These are phyloP conservation scores for Matsumurasca onukii DNA, from an alignment of 1,140 invertebrate species.

Conservation along the genomic window DNA sequence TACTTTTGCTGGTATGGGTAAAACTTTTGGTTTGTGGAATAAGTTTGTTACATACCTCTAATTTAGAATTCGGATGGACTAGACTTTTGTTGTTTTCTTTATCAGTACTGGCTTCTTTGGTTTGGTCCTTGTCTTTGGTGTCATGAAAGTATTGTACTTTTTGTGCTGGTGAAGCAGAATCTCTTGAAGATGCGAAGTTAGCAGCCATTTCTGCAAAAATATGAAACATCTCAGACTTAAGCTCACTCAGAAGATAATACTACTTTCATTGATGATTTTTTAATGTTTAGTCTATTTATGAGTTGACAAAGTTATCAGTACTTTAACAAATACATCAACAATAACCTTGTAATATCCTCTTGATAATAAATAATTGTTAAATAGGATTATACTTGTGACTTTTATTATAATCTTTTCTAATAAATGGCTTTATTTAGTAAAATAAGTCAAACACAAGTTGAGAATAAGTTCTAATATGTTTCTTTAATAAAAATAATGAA, in stretches of 20 bases:
- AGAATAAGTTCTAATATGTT: too few species aligned
- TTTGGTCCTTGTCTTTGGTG: slow-evolving; percentile 10
- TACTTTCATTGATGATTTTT: not conserved
- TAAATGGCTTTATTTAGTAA: not conserved
- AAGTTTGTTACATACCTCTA: too few species aligned
- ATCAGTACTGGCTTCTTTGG: slow-evolving; percentile 4
- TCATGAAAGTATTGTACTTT: not conserved
- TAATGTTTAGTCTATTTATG: not conserved
- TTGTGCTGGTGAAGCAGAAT: too few species aligned
- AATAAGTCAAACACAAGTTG: not conserved
- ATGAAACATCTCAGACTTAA: not conserved
- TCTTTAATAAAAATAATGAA: too few species aligned
- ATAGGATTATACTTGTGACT: not conserved
- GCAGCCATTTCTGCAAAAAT: not conserved
- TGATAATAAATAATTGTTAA: not conserved
- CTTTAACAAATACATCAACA: not conserved
- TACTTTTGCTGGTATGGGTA: too few species aligned
- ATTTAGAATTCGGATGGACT: not conserved
- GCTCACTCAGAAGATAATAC: not conserved
- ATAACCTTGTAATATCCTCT: not conserved
- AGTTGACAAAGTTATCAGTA: not conserved
- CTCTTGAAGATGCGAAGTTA: too few species aligned
- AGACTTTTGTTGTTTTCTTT: not conserved
- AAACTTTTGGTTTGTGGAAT: too few species aligned
- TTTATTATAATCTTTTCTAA: not conserved